Conservation (phyloP, 2,113 vertebrate species). For the Corynorhinus townsendii region DNA sequence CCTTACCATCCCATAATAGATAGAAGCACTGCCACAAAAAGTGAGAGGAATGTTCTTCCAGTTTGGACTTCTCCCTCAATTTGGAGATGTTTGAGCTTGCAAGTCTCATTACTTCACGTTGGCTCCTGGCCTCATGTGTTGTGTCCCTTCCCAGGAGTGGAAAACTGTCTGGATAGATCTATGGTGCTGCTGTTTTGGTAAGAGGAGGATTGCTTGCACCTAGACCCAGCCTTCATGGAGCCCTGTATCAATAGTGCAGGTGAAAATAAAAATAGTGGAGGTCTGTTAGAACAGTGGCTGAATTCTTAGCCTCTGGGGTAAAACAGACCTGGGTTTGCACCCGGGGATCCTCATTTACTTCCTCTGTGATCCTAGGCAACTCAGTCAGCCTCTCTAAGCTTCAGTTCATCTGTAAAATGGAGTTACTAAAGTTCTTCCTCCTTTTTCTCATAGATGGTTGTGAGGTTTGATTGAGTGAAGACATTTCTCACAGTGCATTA, state of each 20-base stretch:
- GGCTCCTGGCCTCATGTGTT: not conserved
- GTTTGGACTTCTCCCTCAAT: not conserved
- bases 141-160: not conserved
- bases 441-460: not conserved
- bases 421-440: not conserved
- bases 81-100: not conserved
- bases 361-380: not conserved
- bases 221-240: not conserved
- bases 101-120: not conserved
- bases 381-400: not conserved
- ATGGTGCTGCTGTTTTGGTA: not conserved
- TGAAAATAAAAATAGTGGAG: not conserved
- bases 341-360: not conserved
- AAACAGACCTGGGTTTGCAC: not conserved
- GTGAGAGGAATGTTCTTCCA: not conserved
- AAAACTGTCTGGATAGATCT: not conserved
- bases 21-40: not conserved
- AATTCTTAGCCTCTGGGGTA: not conserved
- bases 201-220: not conserved
- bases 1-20: not conserved
- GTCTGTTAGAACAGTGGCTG: not conserved
- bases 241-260: not conserved
- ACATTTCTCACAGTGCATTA: not conserved
- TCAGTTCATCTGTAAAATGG: not conserved
- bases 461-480: not conserved